Base-by-base conservation (phyloP, 2,888 invertebrate species). In the Hesperia comma region DNA sequence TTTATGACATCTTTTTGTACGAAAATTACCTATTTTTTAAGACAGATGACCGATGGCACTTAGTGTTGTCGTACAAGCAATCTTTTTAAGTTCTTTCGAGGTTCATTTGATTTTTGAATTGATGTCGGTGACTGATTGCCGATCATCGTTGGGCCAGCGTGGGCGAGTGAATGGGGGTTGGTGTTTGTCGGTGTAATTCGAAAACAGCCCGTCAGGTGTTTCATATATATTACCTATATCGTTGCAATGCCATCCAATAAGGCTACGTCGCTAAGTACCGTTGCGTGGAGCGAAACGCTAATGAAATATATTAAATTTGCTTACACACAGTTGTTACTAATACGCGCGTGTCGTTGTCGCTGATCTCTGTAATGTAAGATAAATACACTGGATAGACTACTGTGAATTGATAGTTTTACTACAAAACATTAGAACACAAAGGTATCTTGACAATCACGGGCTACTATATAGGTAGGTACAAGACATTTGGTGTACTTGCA, bases 191-290 rank as follows among this genome's bases (percentile, higher is more conserved):
- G 12, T 49, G 32, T 32, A 33, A 54, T 26, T 41, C 15, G 74
- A 75, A 67, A 51, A 62, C 69, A 71, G 68, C 68, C 68, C 75
- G 76, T 43, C 63, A 69, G 69, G 69, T 68, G 62, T 72, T 71
- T 68, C 69, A 67, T 72, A 74, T 69, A 69, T 73, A 74, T 67
- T 67, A 67, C 70, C 71, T 69, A 69, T 73, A 74, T 67, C 64
- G 68, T 74, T 67, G 72, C 62, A 68, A 68, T 61, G 40, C 17
- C 43, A 53, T 43, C 63, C 26, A 57, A 46, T 68, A 58, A 62
- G 33, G 67, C 49, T 21, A 40, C 32, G 57, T 26, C 5, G n/a
- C n/a, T 21, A 54, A 15, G 53, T 33, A 49, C 17, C 56, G 40
- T 49, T 19, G 17, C 26, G 26, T 5, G 26, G 32, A 32, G 40